Evolutionary conservation across 2,888 invertebrate genomes (phyloP), one percentile per base, ranked within the genome.

Genomic region (Penaeus monodon): DNA sequence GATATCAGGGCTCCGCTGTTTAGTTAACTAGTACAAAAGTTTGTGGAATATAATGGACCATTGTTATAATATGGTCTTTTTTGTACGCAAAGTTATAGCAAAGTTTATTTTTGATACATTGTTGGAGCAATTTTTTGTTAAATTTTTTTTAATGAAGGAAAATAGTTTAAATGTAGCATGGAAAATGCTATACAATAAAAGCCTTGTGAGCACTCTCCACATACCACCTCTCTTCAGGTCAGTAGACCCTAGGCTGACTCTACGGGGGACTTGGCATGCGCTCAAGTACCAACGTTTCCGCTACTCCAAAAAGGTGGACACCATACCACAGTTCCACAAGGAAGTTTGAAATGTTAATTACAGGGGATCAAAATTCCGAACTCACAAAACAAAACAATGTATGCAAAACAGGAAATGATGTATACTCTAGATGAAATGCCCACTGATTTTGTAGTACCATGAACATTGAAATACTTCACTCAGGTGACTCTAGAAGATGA

Each of bases 41-140:
- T 87, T 87, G 86, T 87, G 86, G 86, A 90, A 89, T 86, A 85
- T 90, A 88, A 90, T 88, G 89, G 92, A 91, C 91, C 92, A 91
- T 91, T 91, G 91, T 91, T 91, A 91, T 91, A 90, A 90, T 90
- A 90, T 91, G 92, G 92, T 92, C 92, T 92, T 92, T 92, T 91
- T 91, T 92, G 92, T 91, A 91, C 91, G 91, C 91, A 91, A 91
- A 91, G 91, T 91, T 91, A 91, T 91, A 93, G 93, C 86, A 93
- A 93, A 94, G 94, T 94, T 93, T 94, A 94, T 94, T 94, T 94
- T 94, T 94, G 94, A 94, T 94, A 94, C 94, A 93, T 94, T 94
- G 94, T 94, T 94, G 94, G 94, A 88, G 87, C 86, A 87, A 82
- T 89, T 89, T 89, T 86, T 89, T 88, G 86, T 89, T 86, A 86